Base-by-base conservation (phyloP, 1,140 invertebrate genomes). In the Trichogramma pretiosum region DNA sequence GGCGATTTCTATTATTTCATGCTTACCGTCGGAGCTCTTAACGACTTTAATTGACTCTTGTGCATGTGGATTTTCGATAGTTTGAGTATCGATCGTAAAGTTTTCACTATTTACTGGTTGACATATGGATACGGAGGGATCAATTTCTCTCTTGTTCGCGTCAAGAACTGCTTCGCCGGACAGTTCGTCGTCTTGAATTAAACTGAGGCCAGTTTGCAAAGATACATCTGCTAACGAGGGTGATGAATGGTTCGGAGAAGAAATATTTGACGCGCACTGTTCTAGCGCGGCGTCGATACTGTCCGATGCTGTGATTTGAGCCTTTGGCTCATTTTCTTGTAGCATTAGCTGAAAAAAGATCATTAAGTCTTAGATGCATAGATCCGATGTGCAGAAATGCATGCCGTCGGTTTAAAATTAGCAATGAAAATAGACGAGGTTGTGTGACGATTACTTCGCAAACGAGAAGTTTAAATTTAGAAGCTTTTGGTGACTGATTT, bases 1-100 rank as follows among this genome's bases (percentile, higher is more conserved):
- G 8, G 82, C 80, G 50, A 87, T 85, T 70, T 86, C 81, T 54
- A 88, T 85, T 0, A 83, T 83, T 63, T 87, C 83, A 60, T 85
- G 77, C 18, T 79, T 81, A 44, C 77, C 80, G 38, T 77, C 76
- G 9, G 77, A 73, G 9, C 73, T 81, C 64, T 86, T 83, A 8
- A 75, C 74, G 0, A 88, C 78, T 60, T 80, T 76, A 49, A 88
- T 85, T 28, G 78, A 81, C 63, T 85, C 83, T 34, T 69, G 65
- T 18, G 56, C 53, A 43, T 61, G 51, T 16, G 40, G 39, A 37
- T 26, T 39, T 30, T 52, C 58, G 18, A 14, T 2, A 5, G 30
- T 40, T 16, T 48, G 39, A 7, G 46, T 26, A 10, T 47, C 50
- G 11, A 17, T 17, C 4, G 45, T 18, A 17, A 44, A 16, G 10